These are phyloP conservation scores for Crypturellus tataupa DNA, from an alignment of 2,797 vertebrate genomes.

Conservation along the genomic window DNA sequence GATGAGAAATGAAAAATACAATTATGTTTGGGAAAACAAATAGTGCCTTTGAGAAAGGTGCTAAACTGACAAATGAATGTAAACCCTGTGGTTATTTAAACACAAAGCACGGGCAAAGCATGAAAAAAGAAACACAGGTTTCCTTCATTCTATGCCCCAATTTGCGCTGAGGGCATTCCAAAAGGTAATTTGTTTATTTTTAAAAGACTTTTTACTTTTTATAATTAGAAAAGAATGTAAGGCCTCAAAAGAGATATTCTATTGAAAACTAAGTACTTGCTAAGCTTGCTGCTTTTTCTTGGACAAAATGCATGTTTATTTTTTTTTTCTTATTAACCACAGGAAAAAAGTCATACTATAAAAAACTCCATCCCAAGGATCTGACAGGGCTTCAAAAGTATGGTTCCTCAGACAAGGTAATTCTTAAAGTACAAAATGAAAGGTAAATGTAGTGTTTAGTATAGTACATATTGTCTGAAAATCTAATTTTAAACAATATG, in stretches of 20 bases:
- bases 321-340: background rate
- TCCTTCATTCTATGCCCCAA: background rate
- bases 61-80: background rate
- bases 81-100: background rate
- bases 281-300: background rate
- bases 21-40: conserved; percentile 54
- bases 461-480: background rate
- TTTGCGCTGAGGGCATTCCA: background rate
- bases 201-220: background rate
- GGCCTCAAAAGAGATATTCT: background rate
- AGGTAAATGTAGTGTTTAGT: background rate
- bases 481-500: background rate
- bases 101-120: background rate
- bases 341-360: background rate
- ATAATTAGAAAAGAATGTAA: background rate
- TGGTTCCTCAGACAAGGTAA: background rate
- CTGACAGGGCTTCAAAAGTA: background rate
- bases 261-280: background rate
- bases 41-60: background rate
- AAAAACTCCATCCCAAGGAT: background rate
- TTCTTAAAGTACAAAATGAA: conserved; percentile 4
- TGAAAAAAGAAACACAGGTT: background rate
- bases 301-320: background rate
- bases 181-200: background rate
- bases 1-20: conserved; percentile 67